Percentiles rank a stretch among this genome's conserved stretches.
Evolutionary conservation across 30 jellyfish, hydroid and myxozoan species (phyloP).

Genomic region (Nemopilema nomurai): DNA sequence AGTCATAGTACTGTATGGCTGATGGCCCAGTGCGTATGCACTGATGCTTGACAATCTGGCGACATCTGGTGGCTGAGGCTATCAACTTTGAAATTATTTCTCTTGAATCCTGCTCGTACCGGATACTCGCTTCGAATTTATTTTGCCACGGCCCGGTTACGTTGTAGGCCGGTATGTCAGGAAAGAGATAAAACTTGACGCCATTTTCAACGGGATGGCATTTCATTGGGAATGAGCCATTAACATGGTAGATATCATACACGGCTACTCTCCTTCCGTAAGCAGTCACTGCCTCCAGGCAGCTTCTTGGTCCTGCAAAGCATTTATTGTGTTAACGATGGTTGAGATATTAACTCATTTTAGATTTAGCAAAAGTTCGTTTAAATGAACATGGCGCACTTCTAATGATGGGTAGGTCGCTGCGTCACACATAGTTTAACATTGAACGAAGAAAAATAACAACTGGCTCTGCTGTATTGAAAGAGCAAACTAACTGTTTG

Average conservation of each 20-base stretch:
- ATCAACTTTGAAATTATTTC: not conserved
- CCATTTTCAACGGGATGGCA: slow-evolving; percentile 22
- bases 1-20: not conserved
- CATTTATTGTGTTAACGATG: not conserved
- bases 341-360: not conserved
- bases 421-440: too few relatives aligned
- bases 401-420: not conserved
- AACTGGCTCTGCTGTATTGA: too few relatives aligned
- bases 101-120: not conserved
- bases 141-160: slow-evolving; percentile 25
- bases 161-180: not conserved
- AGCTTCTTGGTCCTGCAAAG: slow-evolving; percentile 22
- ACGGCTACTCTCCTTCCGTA: slow-evolving; percentile 6
- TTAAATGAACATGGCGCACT: too few relatives aligned
- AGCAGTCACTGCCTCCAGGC: slow-evolving; percentile 28
- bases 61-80: slow-evolving; percentile 2
- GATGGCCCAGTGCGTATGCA: not conserved
- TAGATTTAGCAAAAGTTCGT: too few relatives aligned
- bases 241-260: not conserved
- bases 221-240: slow-evolving; percentile 2
- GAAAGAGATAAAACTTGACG: slow-evolving; percentile 16
- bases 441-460: too few relatives aligned
- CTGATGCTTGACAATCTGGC: not conserved
- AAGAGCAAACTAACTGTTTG: too few relatives aligned
- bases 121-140: not conserved